Conservation (phyloP, 2,888 invertebrate species). For the Amiota minor region DNA sequence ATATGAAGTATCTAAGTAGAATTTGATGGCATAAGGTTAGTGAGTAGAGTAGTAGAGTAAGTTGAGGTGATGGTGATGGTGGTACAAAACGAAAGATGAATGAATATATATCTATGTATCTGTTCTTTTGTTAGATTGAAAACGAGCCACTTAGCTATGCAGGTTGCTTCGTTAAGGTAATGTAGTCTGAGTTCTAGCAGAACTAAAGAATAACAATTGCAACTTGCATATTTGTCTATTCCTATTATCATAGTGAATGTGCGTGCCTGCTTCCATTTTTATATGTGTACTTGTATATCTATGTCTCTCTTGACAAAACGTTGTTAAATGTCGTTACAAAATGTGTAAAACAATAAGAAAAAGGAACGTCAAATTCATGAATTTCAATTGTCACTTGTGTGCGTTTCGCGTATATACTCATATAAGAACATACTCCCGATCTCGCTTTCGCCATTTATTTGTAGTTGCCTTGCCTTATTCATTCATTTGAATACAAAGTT, state of each 20-base stretch:
- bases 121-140: constrained; percentile 58
- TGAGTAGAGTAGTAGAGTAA: too few species aligned
- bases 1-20: too few species aligned
- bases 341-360: constrained; percentile 8
- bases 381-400: constrained; percentile 20
- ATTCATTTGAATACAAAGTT: constrained; percentile 19
- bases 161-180: constrained; percentile 2
- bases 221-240: background rate
- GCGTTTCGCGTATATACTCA: constrained; percentile 30
- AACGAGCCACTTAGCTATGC: too few species aligned
- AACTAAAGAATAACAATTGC: too few species aligned
- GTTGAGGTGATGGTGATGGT: too few species aligned
- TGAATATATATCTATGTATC: constrained; percentile 36
- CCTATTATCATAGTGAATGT: background rate
- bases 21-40: too few species aligned
- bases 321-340: constrained; percentile 4
- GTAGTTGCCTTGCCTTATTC: too few species aligned
- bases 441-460: too few species aligned
- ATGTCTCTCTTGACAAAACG: constrained; percentile 3
- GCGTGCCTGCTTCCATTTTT: background rate
- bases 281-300: constrained; percentile 8
- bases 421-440: background rate
- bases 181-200: background rate
- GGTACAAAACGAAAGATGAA: too few species aligned
- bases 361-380: background rate